phyloP scores from a whole-genome alignment of 1,140 invertebrate species.

The Drosophila kanapiae region DNA sequence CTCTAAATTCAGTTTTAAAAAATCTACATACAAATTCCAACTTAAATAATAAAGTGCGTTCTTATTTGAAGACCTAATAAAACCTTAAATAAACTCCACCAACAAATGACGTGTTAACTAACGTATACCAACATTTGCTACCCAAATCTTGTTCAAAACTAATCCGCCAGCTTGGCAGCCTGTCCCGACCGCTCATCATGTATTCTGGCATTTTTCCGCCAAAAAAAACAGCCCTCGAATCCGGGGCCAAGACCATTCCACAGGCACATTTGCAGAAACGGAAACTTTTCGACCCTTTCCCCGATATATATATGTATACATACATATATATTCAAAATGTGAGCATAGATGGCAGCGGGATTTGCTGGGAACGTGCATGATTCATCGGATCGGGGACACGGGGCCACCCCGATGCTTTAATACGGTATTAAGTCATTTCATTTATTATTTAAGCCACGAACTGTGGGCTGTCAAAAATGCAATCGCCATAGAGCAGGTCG shows the following conservation, averaged over 20 bases:
- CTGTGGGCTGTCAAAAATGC: conserved; percentile 72
- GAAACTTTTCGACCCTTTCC: conserved; percentile 51
- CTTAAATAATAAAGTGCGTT: no score
- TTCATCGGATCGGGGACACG: conserved; percentile 49
- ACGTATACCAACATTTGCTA: background rate
- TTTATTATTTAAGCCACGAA: conserved; percentile 75
- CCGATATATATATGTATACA: background rate
- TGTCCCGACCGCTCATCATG: conserved; percentile 40
- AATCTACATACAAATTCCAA: no score
- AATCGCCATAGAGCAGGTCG: conserved; percentile 30
- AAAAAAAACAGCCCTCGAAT: conserved; percentile 18
- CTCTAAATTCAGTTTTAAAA: no score
- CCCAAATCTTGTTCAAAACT: conserved; percentile 9
- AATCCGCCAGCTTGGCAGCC: conserved; percentile 4
- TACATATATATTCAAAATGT: conserved; percentile 13
- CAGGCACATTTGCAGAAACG: conserved; percentile 10
- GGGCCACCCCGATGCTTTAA: conserved; percentile 60
- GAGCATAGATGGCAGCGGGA: conserved; percentile 58
- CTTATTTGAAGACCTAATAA: background rate
- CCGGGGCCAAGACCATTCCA: conserved; percentile 32
- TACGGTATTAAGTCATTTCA: conserved; percentile 78
- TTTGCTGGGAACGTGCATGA: conserved; percentile 58
- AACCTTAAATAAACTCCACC: background rate
- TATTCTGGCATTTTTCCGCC: conserved; percentile 41
- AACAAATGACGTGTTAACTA: conserved; percentile 6